Conservation (phyloP, 2,888 invertebrate genomes). For the Caenorhabditis sinica region DNA sequence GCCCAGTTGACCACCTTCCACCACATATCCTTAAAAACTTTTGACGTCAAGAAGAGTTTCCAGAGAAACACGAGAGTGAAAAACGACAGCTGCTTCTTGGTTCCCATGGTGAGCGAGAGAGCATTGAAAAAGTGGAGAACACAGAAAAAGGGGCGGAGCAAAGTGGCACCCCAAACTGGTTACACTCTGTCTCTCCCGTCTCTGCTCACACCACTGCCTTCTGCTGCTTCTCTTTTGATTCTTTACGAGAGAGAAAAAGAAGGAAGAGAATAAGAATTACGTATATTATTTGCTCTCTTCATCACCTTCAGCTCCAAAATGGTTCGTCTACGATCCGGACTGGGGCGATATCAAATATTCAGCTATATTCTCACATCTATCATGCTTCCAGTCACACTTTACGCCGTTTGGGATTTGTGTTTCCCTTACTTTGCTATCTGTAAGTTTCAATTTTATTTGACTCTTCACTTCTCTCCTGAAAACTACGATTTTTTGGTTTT, state of each 20-base stretch:
- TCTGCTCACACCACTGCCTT: too few species aligned
- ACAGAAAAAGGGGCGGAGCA: slow-evolving; percentile 22
- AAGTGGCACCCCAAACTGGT: slow-evolving; percentile 18
- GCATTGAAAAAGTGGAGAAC: neutral
- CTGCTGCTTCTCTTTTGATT: neutral
- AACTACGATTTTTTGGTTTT: too few species aligned
- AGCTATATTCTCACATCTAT: slow-evolving; percentile 44
- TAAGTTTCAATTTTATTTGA: slow-evolving; percentile 19
- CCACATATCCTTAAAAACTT: neutral
- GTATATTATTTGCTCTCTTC: neutral
- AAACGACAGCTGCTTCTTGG: slow-evolving; percentile 30
- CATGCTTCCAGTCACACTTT: slow-evolving; percentile 50
- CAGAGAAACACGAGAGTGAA: slow-evolving; percentile 26
- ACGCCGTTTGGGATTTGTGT: slow-evolving; percentile 20
- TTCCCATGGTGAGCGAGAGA: slow-evolving; percentile 2
- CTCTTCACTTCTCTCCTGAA: neutral
- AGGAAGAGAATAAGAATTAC: neutral
- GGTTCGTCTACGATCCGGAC: slow-evolving; percentile 44
- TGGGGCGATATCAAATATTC: slow-evolving; percentile 52
- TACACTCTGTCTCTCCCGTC: slow-evolving; percentile 11
- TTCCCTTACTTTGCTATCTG: slow-evolving; percentile 38
- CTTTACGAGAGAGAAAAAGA: slow-evolving; percentile 5
- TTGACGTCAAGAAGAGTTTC: slow-evolving; percentile 34
- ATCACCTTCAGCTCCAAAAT: neutral
- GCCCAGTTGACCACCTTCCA: neutral